A percentile compares a stretch with the other conserved stretches of the same genome.
Evolutionary conservation across 2,888 invertebrate genomes (phyloP).

Genomic region (Chloromyia formosa): DNA sequence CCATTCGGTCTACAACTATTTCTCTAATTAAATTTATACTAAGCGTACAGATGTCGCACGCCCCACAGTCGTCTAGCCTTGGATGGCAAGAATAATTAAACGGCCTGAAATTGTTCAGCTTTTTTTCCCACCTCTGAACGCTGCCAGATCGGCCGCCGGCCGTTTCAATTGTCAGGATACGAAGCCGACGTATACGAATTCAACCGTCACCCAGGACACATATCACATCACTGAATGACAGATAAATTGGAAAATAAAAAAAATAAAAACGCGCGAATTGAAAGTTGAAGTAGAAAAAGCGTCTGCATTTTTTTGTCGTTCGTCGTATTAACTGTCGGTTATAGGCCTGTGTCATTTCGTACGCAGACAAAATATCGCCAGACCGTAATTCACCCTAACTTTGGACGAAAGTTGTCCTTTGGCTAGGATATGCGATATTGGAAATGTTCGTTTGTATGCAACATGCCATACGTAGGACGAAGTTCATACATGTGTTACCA

Average conservation of each 20-base stretch:
- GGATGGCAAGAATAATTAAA: conserved; percentile 43
- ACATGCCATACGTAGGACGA: conserved; percentile 2
- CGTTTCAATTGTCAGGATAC: conserved; percentile 6
- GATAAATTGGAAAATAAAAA: conserved; percentile 47
- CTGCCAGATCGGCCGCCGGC: background rate
- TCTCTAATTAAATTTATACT: conserved; percentile 49
- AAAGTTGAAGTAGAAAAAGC: conserved; percentile 34
- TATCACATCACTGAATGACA: conserved; percentile 46
- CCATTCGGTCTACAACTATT: conserved; percentile 38
- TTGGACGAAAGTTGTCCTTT: conserved; percentile 27
- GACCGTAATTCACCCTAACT: conserved; percentile 37
- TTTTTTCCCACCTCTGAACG: background rate
- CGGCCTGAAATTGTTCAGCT: conserved; percentile 27
- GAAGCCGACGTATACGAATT: conserved; percentile 17
- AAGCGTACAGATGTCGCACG: conserved; percentile 49
- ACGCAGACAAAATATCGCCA: background rate
- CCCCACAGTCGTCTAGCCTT: conserved; percentile 38
- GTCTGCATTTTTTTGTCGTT: conserved; percentile 8
- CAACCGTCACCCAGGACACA: conserved; percentile 42
- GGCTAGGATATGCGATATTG: conserved; percentile 24
- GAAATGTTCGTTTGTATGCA: background rate
- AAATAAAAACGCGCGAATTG: conserved; percentile 20
- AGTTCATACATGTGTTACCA: conserved; percentile 35
- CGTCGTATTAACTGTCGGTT: background rate
- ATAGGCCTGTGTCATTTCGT: background rate